phyloP scores from a whole-genome alignment of 2,888 invertebrate genomes.

The Xanthia togata region DNA sequence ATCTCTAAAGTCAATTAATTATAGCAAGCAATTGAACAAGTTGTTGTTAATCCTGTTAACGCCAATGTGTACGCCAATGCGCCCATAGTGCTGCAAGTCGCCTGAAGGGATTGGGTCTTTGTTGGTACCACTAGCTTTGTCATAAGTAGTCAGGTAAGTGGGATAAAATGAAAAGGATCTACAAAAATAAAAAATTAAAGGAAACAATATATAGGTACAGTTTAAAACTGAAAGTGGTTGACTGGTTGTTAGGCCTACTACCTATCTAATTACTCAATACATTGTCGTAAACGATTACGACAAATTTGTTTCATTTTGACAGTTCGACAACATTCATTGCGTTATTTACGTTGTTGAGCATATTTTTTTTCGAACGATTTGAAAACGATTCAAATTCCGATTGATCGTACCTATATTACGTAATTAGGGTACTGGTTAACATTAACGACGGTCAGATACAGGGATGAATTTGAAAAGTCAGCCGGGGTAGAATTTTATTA shows the following conservation, averaged over 20 bases:
- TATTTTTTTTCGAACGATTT: too few relatives aligned
- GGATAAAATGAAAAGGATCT: background rate
- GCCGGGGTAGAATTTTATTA: background rate
- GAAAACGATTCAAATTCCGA: too few relatives aligned
- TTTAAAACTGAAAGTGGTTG: too few relatives aligned
- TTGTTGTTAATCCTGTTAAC: background rate
- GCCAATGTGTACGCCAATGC: background rate
- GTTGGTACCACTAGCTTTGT: background rate
- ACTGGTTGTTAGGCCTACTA: too few relatives aligned
- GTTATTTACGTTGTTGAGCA: too few relatives aligned
- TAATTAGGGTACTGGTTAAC: too few relatives aligned
- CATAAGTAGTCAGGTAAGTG: background rate
- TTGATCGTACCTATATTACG: too few relatives aligned
- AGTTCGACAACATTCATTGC: too few relatives aligned
- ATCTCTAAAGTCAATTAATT: conserved; percentile 8
- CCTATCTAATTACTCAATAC: too few relatives aligned
- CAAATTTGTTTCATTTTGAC: too few relatives aligned
- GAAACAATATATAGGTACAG: too few relatives aligned
- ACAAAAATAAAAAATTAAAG: background rate
- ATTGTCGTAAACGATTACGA: too few relatives aligned
- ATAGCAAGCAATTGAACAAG: background rate
- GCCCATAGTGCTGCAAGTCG: background rate
- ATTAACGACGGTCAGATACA: background rate
- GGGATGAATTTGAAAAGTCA: background rate
- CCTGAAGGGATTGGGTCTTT: background rate